Percentiles rank a stretch among this genome's conserved stretches.
These are phyloP conservation scores for Oxyruncus cristatus DNA, from an alignment of 2,113 vertebrate species.

Conservation along the genomic window DNA sequence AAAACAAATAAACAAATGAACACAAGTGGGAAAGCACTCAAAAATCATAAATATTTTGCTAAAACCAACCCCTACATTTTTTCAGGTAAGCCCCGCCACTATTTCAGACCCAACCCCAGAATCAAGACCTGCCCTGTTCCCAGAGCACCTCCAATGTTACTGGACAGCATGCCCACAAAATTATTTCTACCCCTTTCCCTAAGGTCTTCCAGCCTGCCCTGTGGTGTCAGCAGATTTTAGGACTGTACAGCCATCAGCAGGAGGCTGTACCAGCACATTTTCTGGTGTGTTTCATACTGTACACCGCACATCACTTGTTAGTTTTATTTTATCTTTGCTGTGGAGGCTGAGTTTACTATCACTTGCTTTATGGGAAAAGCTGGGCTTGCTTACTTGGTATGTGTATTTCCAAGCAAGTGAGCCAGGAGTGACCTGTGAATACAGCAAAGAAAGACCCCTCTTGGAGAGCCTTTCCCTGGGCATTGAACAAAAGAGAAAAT, in stretches of 20 bases:
- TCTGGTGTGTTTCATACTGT: background rate
- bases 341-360: background rate
- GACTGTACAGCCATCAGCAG: rapidly evolving
- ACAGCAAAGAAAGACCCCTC: background rate
- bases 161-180: background rate
- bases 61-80: background rate
- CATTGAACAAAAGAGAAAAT: background rate
- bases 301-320: background rate
- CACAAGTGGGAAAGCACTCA: background rate
- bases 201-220: background rate
- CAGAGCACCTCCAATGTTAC: background rate
- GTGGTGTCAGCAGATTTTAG: background rate
- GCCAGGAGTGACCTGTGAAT: background rate
- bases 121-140: rapidly evolving
- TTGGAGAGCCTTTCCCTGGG: background rate
- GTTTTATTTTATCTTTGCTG: background rate
- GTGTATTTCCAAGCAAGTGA: background rate
- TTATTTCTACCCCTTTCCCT: background rate
- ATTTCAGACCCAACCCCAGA: background rate
- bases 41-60: background rate
- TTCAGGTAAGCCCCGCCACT: background rate
- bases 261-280: rapidly evolving
- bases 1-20: background rate
- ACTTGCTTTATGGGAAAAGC: background rate
- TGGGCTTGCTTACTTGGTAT: background rate